Percentiles rank a stretch among this genome's conserved stretches.
Evolutionary conservation across 2,797 vertebrate genomes (phyloP).

Genomic region (Diglossa cyanea): DNA sequence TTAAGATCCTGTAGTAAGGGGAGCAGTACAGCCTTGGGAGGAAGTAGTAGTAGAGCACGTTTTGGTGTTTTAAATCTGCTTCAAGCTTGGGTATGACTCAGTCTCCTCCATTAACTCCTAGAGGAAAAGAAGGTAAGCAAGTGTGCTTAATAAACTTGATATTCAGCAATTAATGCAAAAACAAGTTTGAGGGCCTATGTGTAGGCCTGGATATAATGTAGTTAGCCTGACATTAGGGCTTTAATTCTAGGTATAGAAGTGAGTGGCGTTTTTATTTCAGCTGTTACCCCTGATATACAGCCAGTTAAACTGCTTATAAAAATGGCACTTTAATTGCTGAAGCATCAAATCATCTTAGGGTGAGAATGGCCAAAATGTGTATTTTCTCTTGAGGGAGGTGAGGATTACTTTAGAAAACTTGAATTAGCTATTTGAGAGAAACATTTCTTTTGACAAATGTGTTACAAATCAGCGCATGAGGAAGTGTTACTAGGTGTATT

Average conservation of each 20-base stretch:
- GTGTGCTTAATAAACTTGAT: background rate
- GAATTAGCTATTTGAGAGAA: background rate
- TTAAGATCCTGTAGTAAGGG: background rate
- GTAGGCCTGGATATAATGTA: background rate
- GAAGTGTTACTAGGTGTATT: background rate
- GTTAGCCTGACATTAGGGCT: background rate
- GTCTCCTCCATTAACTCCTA: background rate
- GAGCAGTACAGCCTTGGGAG: background rate
- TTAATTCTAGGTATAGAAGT: background rate
- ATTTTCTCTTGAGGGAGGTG: background rate
- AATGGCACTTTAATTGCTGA: background rate
- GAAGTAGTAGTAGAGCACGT: background rate
- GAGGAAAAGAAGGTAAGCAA: background rate
- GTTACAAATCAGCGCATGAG: background rate
- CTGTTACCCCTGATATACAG: background rate
- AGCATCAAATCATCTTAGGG: background rate
- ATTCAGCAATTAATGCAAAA: background rate
- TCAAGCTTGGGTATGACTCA: background rate
- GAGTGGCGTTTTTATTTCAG: background rate
- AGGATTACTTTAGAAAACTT: background rate
- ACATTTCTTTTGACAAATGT: background rate
- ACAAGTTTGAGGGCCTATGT: background rate
- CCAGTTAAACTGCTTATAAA: background rate
- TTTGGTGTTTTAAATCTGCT: background rate
- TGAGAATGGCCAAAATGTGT: background rate